Evolutionary conservation across 2,888 invertebrate genomes (phyloP).

Genomic region (Mesorhabditis belari): DNA sequence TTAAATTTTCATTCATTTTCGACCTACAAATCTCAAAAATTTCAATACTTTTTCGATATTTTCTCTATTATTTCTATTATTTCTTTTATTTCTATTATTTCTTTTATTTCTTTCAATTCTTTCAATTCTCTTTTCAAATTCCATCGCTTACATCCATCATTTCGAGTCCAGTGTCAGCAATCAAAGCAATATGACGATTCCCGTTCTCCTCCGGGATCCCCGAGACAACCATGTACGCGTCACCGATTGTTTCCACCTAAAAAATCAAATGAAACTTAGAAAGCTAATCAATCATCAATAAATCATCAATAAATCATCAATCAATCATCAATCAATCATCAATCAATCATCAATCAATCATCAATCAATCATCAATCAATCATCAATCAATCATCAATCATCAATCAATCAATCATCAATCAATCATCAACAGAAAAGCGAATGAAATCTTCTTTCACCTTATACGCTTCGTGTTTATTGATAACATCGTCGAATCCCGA

Average conservation of each 20-base stretch:
- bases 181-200: constrained; percentile 35
- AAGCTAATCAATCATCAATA: not conserved
- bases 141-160: constrained; percentile 29
- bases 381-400: not conserved
- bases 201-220: constrained; percentile 50
- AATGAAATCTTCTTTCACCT: too few species aligned
- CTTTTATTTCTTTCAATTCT: too few species aligned
- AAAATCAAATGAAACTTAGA: not conserved
- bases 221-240: constrained; percentile 50
- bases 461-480: constrained; percentile 33
- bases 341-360: not conserved
- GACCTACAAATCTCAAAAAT: not conserved
- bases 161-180: constrained; percentile 43
- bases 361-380: constrained; percentile 1
- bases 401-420: constrained; percentile 2
- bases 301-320: constrained; percentile 5
- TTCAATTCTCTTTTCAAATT: too few species aligned
- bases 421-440: too few species aligned
- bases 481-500: constrained; percentile 48
- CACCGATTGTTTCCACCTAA: constrained; percentile 47
- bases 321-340: too few species aligned
- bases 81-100: too few species aligned
- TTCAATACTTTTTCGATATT: not conserved
- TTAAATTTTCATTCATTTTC: too few species aligned
- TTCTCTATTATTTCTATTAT: too few species aligned